phyloP scores from a whole-genome alignment of 2,113 vertebrate species.

The Hystrix cristata region DNA sequence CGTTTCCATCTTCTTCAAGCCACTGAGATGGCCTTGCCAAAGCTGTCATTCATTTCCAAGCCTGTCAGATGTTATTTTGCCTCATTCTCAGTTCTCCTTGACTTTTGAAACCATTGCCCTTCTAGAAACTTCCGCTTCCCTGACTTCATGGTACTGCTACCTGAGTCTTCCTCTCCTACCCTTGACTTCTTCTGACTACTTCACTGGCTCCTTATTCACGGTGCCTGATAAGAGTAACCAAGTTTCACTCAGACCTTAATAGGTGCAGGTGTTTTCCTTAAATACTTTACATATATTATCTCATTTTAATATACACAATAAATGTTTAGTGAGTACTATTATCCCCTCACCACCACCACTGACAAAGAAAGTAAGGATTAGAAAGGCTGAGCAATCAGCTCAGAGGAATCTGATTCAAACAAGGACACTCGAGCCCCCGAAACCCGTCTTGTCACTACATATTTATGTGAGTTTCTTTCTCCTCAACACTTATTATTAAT shows the following conservation, averaged over 20 bases:
- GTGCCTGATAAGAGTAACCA: background rate
- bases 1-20: background rate
- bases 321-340: background rate
- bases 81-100: background rate
- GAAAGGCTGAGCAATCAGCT: background rate
- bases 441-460: background rate
- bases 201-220: no score
- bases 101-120: background rate
- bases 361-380: background rate
- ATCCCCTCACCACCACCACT: background rate
- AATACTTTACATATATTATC: background rate
- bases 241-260: background rate
- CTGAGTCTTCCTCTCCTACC: background rate
- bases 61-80: background rate
- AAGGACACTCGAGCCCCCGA: background rate
- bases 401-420: background rate
- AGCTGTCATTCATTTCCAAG: background rate
- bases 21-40: background rate
- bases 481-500: background rate
- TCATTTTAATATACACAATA: background rate
- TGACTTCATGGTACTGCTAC: background rate
- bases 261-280: slow-evolving; percentile 3
- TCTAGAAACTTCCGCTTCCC: background rate
- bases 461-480: background rate
- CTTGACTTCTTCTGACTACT: background rate